phyloP scores from a whole-genome alignment of 2,113 vertebrate species.

The Okapia johnstoni region DNA sequence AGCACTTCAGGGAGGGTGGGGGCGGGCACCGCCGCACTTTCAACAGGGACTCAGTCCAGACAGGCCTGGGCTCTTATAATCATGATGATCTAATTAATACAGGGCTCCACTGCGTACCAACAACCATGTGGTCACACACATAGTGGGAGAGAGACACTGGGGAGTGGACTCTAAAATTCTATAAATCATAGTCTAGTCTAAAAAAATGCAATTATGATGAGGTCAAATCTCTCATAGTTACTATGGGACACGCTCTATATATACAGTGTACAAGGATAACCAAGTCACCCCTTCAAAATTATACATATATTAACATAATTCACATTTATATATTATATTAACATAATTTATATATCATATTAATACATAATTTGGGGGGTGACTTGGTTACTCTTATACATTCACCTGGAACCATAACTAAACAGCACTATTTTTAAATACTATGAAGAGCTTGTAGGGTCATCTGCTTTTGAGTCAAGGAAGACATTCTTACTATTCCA shows the following conservation, averaged over 20 bases:
- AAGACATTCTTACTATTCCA: neutral
- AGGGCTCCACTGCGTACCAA: neutral
- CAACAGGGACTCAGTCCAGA: neutral
- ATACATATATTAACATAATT: neutral
- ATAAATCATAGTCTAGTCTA: neutral
- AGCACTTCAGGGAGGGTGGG: rapidly evolving
- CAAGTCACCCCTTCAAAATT: neutral
- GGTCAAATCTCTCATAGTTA: neutral
- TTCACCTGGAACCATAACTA: neutral
- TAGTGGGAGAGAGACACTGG: no score
- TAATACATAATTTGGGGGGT: neutral
- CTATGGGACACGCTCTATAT: neutral
- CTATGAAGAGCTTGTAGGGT: neutral
- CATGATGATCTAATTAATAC: neutral
- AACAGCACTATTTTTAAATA: neutral
- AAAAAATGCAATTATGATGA: neutral
- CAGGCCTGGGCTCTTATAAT: no score
- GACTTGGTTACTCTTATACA: neutral
- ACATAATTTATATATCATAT: neutral
- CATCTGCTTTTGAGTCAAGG: neutral
- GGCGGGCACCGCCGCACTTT: no score
- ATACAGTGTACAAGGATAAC: neutral
- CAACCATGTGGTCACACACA: neutral
- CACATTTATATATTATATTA: neutral
- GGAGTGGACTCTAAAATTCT: neutral